Conservation (phyloP, 2,113 vertebrate genomes). For the Stictonetta naevosa region DNA sequence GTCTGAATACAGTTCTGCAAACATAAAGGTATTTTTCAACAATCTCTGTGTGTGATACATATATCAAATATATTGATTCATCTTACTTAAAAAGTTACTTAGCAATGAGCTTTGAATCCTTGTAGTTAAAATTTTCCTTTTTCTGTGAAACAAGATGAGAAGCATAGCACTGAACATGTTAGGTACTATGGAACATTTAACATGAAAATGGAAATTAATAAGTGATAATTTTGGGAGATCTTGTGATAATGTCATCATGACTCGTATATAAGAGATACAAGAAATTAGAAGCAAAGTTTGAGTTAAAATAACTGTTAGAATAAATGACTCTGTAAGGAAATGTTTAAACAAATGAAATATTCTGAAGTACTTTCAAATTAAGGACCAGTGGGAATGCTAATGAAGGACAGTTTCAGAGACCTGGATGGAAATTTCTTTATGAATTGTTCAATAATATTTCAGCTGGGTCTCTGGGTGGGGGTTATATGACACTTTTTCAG, state of each 20-base stretch:
- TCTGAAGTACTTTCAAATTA: neutral
- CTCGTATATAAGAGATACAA: neutral
- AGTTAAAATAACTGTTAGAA: neutral
- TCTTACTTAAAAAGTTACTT: neutral
- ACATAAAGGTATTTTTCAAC: neutral
- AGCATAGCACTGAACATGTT: neutral
- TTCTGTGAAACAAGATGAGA: neutral
- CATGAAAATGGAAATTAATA: neutral
- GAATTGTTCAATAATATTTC: neutral
- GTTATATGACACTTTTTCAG: neutral
- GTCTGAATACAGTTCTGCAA: neutral
- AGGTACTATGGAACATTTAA: neutral
- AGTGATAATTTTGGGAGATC: neutral
- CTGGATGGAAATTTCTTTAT: neutral
- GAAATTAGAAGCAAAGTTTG: neutral
- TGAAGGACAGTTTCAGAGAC: neutral
- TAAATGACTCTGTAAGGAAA: neutral
- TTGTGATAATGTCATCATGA: neutral
- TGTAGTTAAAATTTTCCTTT: neutral
- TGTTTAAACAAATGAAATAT: constrained; percentile 10
- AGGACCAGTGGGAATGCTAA: neutral
- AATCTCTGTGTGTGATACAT: neutral
- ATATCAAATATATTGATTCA: neutral
- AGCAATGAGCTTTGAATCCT: neutral
- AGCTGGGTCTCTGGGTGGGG: neutral